Base-by-base conservation (phyloP, 2,113 vertebrate genomes). In the Monarcha castaneiventris region DNA sequence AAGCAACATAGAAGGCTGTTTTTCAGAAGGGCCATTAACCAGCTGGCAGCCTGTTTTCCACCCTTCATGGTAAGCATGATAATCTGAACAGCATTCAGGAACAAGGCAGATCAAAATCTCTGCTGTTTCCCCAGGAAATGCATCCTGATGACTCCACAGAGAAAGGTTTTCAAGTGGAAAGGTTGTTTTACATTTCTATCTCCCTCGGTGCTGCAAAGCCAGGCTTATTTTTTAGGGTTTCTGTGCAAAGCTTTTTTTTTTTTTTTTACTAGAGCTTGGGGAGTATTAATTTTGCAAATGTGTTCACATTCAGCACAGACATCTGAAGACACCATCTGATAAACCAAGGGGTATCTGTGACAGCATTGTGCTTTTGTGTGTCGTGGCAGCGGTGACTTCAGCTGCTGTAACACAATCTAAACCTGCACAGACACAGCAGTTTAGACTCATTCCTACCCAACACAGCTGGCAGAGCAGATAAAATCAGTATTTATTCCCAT, bases 1-100 rank as follows among this genome's bases (percentile, higher is more conserved):
- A 90, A 87, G 71, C 87, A 73, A 17, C 52, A 35, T 2, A 13
- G 71, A 88, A 71, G 62, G 59, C 55, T 73, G 25, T 94, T 94
- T 95, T 93, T 96, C 93, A 78, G 93, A 27, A 94, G 83, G 68
- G 56, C 64, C 72, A 75, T 96, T 94, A 95, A 83, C 56, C 90
- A 92, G 59, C 85, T 94, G 87, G 93, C 90, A 94, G 87, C 82
- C 63, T 75, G 59, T 71, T 94, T 88, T 43, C 75, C 16, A 55
- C 44, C 63, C 75, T 80, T 90, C 77, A 14, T n/a, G 83, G 54
- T 27, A n/a, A 72, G 83, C 56, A 16, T 13, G 49, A 72, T 73
- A 71, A 89, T 85, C 82, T 84, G 64, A 88, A 6, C 48, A 72
- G 68, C 18, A 44, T 55, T 84, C 39, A 32, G 41, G 71, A 43